phyloP scores from a whole-genome alignment of 2,113 vertebrate genomes.

The Excalfactoria chinensis region DNA sequence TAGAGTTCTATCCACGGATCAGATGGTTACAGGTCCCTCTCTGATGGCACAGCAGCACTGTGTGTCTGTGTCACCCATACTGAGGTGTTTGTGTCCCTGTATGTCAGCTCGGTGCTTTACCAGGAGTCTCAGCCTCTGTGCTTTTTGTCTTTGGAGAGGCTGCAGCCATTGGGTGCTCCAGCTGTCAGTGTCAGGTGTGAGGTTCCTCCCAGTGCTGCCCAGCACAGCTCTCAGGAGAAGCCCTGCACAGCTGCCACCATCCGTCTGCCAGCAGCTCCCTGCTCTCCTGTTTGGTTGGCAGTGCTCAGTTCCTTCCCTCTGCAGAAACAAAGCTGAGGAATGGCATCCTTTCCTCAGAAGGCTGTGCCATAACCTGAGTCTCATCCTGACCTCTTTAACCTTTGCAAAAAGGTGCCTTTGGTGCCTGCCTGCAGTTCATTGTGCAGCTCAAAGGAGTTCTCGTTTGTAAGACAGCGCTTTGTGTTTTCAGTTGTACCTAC shows the following conservation, averaged over 20 bases:
- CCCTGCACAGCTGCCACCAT: background rate
- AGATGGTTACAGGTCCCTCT: background rate
- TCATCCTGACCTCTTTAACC: background rate
- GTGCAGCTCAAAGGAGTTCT: background rate
- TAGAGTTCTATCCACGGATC: rapidly evolving
- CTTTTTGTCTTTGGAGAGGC: background rate
- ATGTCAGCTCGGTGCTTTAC: background rate
- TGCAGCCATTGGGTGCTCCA: background rate
- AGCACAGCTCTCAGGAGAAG: background rate
- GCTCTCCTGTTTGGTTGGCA: background rate
- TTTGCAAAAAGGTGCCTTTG: background rate
- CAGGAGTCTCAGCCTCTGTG: background rate
- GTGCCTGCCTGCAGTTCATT: rapidly evolving
- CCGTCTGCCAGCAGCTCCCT: background rate
- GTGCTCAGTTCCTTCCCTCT: background rate
- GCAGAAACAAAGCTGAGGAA: rapidly evolving
- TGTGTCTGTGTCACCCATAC: background rate
- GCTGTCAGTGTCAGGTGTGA: background rate
- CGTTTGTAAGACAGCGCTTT: background rate
- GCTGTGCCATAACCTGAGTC: background rate
- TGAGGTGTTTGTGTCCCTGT: background rate
- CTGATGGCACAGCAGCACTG: background rate
- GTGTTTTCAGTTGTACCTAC: no score
- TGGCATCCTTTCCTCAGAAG: background rate
- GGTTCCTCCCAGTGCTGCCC: background rate